Evolutionary conservation across 2,797 vertebrate genomes (phyloP).

Genomic region (Xiphorhynchus erythropygius): DNA sequence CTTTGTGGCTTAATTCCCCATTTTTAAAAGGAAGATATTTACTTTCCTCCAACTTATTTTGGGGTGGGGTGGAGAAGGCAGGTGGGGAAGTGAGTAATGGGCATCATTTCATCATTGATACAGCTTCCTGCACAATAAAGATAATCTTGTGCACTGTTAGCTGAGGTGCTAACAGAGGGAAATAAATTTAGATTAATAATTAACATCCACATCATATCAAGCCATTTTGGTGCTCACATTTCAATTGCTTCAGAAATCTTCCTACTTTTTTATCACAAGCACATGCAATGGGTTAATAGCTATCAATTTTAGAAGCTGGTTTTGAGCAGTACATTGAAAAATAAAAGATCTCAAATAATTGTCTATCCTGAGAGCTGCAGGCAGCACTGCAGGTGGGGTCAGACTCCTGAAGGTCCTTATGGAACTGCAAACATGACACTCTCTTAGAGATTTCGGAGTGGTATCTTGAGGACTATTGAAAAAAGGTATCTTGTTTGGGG

Average conservation of each 20-base stretch:
- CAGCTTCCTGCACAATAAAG: neutral
- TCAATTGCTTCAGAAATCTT: neutral
- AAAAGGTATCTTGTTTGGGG: neutral
- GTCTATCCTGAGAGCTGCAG: neutral
- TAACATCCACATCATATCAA: neutral
- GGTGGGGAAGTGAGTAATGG: neutral
- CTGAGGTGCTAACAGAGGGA: neutral
- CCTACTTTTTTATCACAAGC: neutral
- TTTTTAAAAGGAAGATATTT: neutral
- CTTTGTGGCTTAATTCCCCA: neutral
- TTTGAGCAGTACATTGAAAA: neutral
- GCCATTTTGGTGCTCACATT: neutral
- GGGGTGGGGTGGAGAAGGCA: fast-evolving
- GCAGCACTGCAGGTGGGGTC: neutral
- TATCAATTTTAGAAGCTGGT: neutral
- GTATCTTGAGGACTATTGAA: neutral
- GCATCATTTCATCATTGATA: neutral
- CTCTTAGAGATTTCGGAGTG: neutral
- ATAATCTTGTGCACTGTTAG: neutral
- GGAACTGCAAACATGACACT: neutral
- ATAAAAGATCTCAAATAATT: neutral
- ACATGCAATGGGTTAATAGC: neutral
- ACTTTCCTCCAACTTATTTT: neutral
- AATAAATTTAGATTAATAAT: neutral
- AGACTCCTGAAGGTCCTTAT: neutral